A percentile compares a stretch with the other conserved stretches of the same genome.
Conservation (phyloP, 2,113 vertebrate genomes). For the Poeciliopsis turrubarensis region DNA sequence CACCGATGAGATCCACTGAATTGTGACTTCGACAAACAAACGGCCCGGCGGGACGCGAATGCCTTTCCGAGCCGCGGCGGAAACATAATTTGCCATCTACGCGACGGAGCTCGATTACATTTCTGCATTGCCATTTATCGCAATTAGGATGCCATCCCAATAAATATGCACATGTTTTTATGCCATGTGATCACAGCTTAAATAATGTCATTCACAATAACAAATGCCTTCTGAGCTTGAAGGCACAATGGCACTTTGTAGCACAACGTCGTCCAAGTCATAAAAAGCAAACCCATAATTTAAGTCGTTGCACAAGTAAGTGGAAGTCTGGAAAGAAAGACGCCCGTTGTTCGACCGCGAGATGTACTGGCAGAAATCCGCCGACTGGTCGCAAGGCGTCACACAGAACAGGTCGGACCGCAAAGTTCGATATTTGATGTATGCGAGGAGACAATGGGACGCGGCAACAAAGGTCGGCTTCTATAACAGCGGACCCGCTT, state of each 20-base stretch:
- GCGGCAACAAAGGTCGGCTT: not conserved
- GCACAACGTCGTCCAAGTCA: not conserved
- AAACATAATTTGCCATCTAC: not conserved
- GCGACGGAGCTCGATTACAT: not conserved
- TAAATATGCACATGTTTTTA: not conserved
- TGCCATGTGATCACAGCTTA: not conserved
- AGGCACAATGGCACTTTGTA: conserved; percentile 4
- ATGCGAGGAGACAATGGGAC: not conserved
- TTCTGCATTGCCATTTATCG: not conserved
- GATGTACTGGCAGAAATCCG: conserved; percentile 29
- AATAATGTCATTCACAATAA: not conserved
- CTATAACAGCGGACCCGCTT: conserved; percentile 43
- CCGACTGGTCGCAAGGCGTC: conserved; percentile 9
- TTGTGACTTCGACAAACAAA: no score
- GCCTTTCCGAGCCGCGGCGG: no score
- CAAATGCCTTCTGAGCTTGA: conserved; percentile 8
- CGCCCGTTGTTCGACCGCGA: not conserved
- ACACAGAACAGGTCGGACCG: conserved; percentile 19
- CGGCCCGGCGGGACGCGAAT: no score
- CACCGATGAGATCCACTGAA: no score
- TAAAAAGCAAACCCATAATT: conserved; percentile 10
- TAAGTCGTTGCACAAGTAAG: conserved; percentile 19
- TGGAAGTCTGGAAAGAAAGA: conserved; percentile 19
- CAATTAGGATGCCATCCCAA: not conserved
- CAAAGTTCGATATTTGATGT: conserved; percentile 32